Evolutionary conservation across 2,888 invertebrate genomes (phyloP).

Genomic region (Ferdinandea cuprea): DNA sequence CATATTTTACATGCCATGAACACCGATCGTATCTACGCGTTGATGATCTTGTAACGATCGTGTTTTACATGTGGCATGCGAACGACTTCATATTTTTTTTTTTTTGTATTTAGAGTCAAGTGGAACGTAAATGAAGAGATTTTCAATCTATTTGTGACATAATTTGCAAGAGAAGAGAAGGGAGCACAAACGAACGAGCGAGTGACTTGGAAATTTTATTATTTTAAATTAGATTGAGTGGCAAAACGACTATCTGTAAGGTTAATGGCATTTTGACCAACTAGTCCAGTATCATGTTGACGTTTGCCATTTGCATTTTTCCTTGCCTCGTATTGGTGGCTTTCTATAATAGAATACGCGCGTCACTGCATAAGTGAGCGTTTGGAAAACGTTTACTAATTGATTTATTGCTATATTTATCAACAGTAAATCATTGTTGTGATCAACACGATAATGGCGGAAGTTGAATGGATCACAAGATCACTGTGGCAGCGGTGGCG

Average conservation of each 20-base stretch:
- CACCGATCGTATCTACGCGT: constrained; percentile 5
- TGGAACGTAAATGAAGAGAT: background rate
- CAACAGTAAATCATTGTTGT: background rate
- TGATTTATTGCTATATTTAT: background rate
- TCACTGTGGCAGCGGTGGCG: background rate
- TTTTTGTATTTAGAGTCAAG: constrained; percentile 37
- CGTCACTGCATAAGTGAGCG: background rate
- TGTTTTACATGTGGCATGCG: constrained; percentile 15
- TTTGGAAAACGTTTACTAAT: background rate
- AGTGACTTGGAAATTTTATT: constrained; percentile 2
- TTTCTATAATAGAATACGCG: background rate
- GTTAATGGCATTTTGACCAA: constrained; percentile 49
- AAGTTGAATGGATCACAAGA: background rate
- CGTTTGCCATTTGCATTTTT: background rate
- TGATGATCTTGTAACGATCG: constrained; percentile 53
- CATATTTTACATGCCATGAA: background rate
- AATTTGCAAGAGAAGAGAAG: constrained; percentile 8
- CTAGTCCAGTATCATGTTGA: background rate
- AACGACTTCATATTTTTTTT: background rate
- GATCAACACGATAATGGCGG: background rate
- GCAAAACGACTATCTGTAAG: constrained; percentile 37
- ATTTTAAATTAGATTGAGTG: constrained; percentile 21
- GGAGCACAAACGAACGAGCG: background rate
- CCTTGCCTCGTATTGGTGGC: background rate
- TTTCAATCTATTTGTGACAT: constrained; percentile 28